phyloP scores from a whole-genome alignment of 2,113 vertebrate genomes.

The Amblyornis subalaris region DNA sequence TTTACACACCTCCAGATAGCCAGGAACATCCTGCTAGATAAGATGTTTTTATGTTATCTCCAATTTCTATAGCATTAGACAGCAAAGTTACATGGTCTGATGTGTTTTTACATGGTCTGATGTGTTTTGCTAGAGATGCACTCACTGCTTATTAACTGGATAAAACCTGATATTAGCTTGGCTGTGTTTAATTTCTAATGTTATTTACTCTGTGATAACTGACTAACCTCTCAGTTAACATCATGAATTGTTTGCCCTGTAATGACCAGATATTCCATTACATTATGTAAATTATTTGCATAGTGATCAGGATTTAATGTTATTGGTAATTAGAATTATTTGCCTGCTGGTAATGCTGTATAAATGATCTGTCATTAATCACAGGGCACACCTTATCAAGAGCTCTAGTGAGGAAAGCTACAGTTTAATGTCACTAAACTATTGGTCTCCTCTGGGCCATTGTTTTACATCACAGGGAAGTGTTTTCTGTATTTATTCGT shows the following conservation, averaged over 20 bases:
- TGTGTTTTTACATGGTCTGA: conserved; percentile 16
- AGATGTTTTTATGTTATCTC: not conserved
- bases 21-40: not conserved
- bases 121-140: not conserved
- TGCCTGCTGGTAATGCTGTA: conserved; percentile 49
- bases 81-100: not conserved
- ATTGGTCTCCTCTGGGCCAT: not conserved
- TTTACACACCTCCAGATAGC: not conserved
- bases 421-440: not conserved
- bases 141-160: conserved; percentile 33
- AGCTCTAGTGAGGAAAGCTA: conserved; percentile 12
- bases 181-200: conserved; percentile 61
- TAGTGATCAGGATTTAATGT: conserved; percentile 63
- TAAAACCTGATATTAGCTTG: conserved; percentile 56
- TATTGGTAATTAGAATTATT: conserved; percentile 64
- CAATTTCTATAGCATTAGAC: not conserved
- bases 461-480: not conserved
- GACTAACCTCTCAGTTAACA: conserved; percentile 64
- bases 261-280: conserved; percentile 64
- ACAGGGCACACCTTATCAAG: conserved; percentile 26
- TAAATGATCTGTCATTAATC: conserved; percentile 55
- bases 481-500: conserved; percentile 3
- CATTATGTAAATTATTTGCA: conserved; percentile 69
- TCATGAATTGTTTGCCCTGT: conserved; percentile 57
- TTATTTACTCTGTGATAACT: conserved; percentile 65